These are phyloP conservation scores for Polyergus mexicanus DNA, from an alignment of 1,140 invertebrate species.

Conservation along the genomic window DNA sequence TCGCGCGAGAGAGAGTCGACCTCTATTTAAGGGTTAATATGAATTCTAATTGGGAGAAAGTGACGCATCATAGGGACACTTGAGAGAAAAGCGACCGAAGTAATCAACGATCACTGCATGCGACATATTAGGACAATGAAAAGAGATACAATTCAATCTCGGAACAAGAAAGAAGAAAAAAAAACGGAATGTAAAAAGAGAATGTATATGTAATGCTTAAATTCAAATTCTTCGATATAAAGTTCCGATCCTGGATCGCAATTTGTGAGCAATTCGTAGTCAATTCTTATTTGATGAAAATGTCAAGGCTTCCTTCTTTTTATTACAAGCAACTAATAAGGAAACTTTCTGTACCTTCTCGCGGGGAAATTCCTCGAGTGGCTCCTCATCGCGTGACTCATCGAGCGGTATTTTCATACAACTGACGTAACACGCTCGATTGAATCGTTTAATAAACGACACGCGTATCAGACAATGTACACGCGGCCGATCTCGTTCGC, in stretches of 20 bases:
- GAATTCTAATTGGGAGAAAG: conserved; percentile 55
- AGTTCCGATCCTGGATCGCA: background rate
- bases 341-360: conserved; percentile 30
- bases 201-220: background rate
- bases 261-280: background rate
- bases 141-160: background rate
- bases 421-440: conserved; percentile 67
- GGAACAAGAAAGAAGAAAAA: too few relatives aligned
- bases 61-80: conserved; percentile 17
- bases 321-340: background rate
- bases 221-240: background rate
- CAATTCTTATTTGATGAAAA: background rate
- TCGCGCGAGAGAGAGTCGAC: conserved; percentile 38
- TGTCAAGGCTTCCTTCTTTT: background rate
- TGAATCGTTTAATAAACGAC: conserved; percentile 63
- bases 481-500: background rate
- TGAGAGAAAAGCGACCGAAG: conserved; percentile 50
- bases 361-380: conserved; percentile 58
- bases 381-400: conserved; percentile 65
- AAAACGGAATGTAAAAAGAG: too few relatives aligned
- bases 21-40: conserved; percentile 65
- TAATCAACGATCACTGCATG: background rate
- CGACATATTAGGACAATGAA: background rate
- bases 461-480: conserved; percentile 47
- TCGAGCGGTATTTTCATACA: conserved; percentile 69